A percentile compares a stretch with the other conserved stretches of the same genome.
phyloP scores from a whole-genome alignment of 2,797 vertebrate species.

The Antrozous pallidus region DNA sequence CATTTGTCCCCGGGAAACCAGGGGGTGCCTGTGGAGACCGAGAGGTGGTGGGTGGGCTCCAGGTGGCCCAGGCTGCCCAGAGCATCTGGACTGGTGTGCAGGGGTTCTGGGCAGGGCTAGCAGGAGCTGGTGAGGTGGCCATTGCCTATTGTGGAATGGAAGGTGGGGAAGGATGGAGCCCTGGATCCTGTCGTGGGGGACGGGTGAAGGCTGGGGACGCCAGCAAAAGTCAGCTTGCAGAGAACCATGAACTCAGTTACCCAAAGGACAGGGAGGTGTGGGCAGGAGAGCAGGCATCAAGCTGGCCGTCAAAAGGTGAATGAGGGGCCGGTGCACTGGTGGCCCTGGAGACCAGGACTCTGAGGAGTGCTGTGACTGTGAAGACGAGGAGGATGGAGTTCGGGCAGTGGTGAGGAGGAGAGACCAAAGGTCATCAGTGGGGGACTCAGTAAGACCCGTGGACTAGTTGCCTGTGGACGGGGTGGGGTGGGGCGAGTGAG shows the following conservation, averaged over 20 bases:
- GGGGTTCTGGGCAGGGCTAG: not conserved
- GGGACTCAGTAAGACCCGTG: not conserved
- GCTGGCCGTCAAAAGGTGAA: not conserved
- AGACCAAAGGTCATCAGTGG: not conserved
- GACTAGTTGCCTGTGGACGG: not conserved
- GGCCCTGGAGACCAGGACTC: not conserved
- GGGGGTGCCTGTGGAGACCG: too few species aligned
- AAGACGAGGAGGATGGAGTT: not conserved
- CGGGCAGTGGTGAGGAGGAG: not conserved
- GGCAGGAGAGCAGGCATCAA: not conserved
- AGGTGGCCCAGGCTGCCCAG: not conserved
- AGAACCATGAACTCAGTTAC: not conserved
- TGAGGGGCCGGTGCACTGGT: not conserved
- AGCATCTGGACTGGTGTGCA: too few species aligned
- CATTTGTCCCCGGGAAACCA: not conserved
- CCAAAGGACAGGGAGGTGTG: not conserved
- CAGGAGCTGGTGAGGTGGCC: not conserved
- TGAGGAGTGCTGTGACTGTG: not conserved
- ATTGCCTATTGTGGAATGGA: not conserved
- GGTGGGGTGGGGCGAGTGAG: too few species aligned
- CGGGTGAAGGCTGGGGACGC: not conserved
- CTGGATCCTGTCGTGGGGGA: not conserved
- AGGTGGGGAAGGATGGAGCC: not conserved
- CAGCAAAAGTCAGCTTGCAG: not conserved
- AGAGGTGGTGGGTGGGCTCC: too few species aligned